Evolutionary conservation across 1,140 invertebrate genomes (phyloP), one percentile per base, ranked within the genome.

Genomic region (Tetramorium alpestre): DNA sequence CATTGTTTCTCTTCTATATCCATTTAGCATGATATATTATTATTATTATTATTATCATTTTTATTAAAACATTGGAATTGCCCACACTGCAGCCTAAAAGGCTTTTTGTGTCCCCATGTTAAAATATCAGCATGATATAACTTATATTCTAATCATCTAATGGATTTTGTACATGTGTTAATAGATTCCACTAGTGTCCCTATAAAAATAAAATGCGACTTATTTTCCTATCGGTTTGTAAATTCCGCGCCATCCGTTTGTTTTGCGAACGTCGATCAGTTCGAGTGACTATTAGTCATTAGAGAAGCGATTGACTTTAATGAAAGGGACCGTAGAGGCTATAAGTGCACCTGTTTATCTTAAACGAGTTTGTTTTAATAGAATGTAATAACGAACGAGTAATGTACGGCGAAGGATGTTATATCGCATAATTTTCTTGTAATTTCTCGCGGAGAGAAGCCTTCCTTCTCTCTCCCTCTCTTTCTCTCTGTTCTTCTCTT

Each of bases 141-240:
- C 28, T 13, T 22, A 22, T 22, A 56, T 60, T 60, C n/a, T 7
- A 33, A 33, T 33, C 69, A 76, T 76, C 60, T 60, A 75, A 90
- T 73, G 49, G 56, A 87, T 54, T 92, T 93, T 93, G 91, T 93
- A 93, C 91, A 93, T 92, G 92, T 93, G 92, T 93, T 93, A 90
- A 92, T 92, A 93, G 89, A 90, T 58, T 54, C 28, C 22, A 77
- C 16, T 25, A 16, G 25, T 38, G 11, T 54, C 51, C 41, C 60
- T 44, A 13, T 16, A 18, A 33, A 33, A 13, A 1, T 28, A 3
- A 82, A 38, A 49, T 47, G 2, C 51, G 7, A 75, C 13, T 73
- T 84, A 75, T 75, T 75, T 84, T 58, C 33, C 10, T 81, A 70
- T 81, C 33, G 8, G 18, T 49, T 73, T 82, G 25, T 58, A 82